Conservation (phyloP, 2,888 invertebrate genomes). For the Microplitis manilae region DNA sequence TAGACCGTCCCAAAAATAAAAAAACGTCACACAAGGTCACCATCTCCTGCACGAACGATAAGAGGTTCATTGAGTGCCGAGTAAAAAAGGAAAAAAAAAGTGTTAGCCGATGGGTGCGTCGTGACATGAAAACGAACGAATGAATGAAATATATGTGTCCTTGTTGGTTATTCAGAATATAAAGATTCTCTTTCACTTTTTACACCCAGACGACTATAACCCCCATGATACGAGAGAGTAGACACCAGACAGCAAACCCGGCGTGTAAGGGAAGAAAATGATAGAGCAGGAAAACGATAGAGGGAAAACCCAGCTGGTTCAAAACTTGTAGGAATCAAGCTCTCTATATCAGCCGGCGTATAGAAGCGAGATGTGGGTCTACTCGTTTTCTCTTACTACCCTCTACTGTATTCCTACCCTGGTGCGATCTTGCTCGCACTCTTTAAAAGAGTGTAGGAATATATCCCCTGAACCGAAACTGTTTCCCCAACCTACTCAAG, state of each 20-base stretch:
- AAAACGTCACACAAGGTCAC: no score
- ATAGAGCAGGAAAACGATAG: no score
- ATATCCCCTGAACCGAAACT: neutral
- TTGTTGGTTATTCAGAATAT: constrained; percentile 58
- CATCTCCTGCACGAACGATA: neutral
- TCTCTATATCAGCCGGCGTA: constrained; percentile 58
- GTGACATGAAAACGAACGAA: constrained; percentile 48
- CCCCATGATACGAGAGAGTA: constrained; percentile 20
- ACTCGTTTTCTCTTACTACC: neutral
- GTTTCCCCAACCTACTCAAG: no score
- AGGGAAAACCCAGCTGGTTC: constrained; percentile 64
- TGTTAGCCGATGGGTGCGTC: constrained; percentile 13
- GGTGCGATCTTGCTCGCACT: constrained; percentile 33
- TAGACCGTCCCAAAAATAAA: no score
- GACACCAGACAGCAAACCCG: constrained; percentile 48
- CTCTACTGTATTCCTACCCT: no score
- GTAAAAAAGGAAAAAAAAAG: neutral
- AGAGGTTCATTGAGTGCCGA: constrained; percentile 24
- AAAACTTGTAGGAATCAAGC: constrained; percentile 66
- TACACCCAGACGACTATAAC: constrained; percentile 50
- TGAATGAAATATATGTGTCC: constrained; percentile 63
- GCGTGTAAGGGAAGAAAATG: no score
- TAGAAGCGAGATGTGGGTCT: constrained; percentile 66
- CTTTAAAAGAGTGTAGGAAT: constrained; percentile 20
- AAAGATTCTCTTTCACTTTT: constrained; percentile 64